Conservation (phyloP, 2,113 vertebrate genomes). For the Riparia riparia region DNA sequence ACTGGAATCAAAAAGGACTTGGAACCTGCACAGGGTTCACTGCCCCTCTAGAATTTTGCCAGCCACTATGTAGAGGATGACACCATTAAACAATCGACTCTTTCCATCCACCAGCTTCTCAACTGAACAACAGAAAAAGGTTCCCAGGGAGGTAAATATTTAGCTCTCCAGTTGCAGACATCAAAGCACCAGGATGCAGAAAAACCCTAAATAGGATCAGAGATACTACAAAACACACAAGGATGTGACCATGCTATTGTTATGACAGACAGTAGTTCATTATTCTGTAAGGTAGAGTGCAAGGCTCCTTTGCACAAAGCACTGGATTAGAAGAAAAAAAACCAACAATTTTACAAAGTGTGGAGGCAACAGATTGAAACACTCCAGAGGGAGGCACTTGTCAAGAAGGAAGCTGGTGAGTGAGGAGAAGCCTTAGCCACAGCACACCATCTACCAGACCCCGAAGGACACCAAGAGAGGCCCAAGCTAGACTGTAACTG, state of each 20-base stretch:
- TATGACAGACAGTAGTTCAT: neutral
- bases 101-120: neutral
- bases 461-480: neutral
- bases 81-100: neutral
- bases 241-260: neutral
- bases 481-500: conserved; percentile 3
- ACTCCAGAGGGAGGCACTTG: neutral
- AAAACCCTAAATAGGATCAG: neutral
- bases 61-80: neutral
- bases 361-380: neutral
- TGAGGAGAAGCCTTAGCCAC: neutral
- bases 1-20: neutral
- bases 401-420: neutral
- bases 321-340: neutral
- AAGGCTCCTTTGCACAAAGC: neutral
- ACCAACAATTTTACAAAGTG: neutral
- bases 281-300: fast-evolving
- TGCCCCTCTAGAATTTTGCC: neutral
- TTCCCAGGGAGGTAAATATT: neutral
- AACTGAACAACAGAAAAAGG: neutral
- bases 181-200: neutral
- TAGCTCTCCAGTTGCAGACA: neutral
- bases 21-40: neutral
- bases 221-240: neutral
- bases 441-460: neutral